These are phyloP conservation scores for Nomada goodeniana DNA, from an alignment of 2,888 invertebrate species.

Conservation along the genomic window DNA sequence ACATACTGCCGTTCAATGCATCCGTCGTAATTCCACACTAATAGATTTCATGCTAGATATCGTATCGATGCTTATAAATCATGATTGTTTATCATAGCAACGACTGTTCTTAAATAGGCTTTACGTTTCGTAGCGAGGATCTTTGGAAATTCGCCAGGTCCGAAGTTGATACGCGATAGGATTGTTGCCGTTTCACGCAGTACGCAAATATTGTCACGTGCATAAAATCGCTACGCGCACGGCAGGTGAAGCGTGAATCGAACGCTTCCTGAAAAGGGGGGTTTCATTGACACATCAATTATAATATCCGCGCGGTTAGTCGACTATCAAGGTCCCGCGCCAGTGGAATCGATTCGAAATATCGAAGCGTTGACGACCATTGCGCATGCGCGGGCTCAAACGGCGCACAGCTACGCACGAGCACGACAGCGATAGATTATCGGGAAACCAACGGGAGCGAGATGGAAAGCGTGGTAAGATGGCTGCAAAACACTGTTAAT, in stretches of 20 bases:
- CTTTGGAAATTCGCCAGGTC: conserved; percentile 16
- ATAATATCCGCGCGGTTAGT: conserved; percentile 40
- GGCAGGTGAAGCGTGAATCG: conserved; percentile 32
- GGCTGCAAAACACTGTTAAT: conserved; percentile 30
- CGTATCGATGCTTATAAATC: conserved; percentile 21
- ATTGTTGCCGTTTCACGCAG: not conserved
- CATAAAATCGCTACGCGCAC: not conserved
- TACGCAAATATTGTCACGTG: not conserved
- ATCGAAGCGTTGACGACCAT: not conserved
- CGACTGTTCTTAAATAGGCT: conserved; percentile 2
- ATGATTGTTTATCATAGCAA: not conserved
- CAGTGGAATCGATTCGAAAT: conserved; percentile 55
- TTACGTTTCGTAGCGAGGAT: not conserved
- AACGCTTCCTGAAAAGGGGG: conserved; percentile 33
- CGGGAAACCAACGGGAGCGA: not conserved
- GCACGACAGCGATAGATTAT: not conserved
- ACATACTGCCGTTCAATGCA: no score
- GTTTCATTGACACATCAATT: conserved; percentile 52
- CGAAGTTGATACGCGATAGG: not conserved
- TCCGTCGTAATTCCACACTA: not conserved
- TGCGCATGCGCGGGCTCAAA: conserved; percentile 26
- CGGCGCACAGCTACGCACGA: not conserved
- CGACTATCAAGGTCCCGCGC: conserved; percentile 59
- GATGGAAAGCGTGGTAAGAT: conserved; percentile 42
- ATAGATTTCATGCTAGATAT: not conserved